Evolutionary conservation across 2,888 invertebrate genomes (phyloP).

Genomic region (Urechis unicinctus): DNA sequence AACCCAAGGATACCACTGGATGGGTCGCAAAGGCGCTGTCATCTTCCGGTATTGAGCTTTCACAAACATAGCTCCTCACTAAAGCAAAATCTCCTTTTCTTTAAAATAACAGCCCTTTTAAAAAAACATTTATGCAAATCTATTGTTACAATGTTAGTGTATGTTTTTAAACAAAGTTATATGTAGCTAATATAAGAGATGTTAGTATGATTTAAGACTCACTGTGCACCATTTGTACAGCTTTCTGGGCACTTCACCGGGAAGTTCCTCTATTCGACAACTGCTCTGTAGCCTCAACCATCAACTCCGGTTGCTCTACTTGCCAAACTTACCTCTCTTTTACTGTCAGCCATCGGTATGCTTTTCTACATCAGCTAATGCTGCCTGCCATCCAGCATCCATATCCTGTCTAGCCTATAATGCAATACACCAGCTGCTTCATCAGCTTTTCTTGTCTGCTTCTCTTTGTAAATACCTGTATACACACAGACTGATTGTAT

Average conservation of each 20-base stretch:
- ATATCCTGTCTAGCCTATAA: too few species aligned
- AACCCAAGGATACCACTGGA: slow-evolving; percentile 22
- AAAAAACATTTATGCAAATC: too few species aligned
- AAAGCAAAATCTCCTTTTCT: neutral
- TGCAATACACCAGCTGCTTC: too few species aligned
- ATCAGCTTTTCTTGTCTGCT: neutral
- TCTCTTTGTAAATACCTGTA: neutral
- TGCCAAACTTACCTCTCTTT: neutral
- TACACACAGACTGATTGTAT: too few species aligned
- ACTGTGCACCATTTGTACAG: slow-evolving; percentile 24
- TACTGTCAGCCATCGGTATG: neutral
- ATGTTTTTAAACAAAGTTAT: too few species aligned
- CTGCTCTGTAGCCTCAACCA: slow-evolving; percentile 25
- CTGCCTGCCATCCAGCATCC: too few species aligned
- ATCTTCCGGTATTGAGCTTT: slow-evolving; percentile 27
- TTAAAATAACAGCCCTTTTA: too few species aligned
- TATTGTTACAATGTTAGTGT: too few species aligned
- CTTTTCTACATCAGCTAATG: too few species aligned
- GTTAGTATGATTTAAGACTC: too few species aligned
- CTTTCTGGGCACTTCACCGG: slow-evolving; percentile 37
- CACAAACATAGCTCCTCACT: neutral
- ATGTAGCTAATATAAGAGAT: too few species aligned
- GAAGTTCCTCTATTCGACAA: slow-evolving; percentile 27
- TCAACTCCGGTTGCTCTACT: slow-evolving; percentile 24
- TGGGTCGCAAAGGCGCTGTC: slow-evolving; percentile 22